Percentiles rank a stretch among this genome's conserved stretches.
These are phyloP conservation scores for Suillia variegata DNA, from an alignment of 2,888 invertebrate species.

Conservation along the genomic window DNA sequence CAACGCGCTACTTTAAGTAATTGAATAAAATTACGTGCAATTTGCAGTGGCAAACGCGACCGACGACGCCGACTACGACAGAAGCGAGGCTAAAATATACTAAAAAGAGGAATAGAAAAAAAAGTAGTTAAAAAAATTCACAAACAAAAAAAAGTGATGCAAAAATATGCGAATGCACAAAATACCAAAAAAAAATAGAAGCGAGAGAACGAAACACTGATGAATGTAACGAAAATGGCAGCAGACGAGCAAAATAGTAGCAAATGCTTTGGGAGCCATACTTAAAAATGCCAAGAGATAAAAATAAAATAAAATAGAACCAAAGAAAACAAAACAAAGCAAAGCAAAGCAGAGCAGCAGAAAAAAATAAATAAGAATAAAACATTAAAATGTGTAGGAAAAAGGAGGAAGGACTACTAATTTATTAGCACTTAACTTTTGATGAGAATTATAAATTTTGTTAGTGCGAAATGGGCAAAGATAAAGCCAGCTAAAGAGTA, in stretches of 20 bases:
- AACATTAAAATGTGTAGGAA: too few species aligned
- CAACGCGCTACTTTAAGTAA: conserved; percentile 18
- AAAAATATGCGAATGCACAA: neutral
- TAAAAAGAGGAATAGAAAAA: neutral
- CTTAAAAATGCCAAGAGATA: neutral
- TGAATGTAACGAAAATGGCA: neutral
- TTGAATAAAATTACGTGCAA: conserved; percentile 22
- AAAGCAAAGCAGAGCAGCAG: too few species aligned
- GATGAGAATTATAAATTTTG: conserved; percentile 13
- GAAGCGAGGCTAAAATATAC: neutral
- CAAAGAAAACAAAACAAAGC: too few species aligned
- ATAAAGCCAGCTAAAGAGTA: too few species aligned
- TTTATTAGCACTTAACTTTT: conserved; percentile 15
- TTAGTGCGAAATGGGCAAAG: neutral
- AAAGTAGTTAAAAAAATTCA: neutral
- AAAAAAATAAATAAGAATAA: too few species aligned
- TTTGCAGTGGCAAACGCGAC: conserved; percentile 7
- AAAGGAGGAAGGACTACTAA: conserved; percentile 1
- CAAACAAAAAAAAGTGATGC: neutral
- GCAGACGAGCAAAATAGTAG: neutral
- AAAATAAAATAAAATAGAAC: too few species aligned
- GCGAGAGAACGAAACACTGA: neutral
- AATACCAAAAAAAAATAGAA: neutral
- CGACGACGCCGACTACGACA: neutral
- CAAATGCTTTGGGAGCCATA: neutral